Conservation (phyloP, 2,797 vertebrate genomes). For the Enteromius paludinosus region DNA sequence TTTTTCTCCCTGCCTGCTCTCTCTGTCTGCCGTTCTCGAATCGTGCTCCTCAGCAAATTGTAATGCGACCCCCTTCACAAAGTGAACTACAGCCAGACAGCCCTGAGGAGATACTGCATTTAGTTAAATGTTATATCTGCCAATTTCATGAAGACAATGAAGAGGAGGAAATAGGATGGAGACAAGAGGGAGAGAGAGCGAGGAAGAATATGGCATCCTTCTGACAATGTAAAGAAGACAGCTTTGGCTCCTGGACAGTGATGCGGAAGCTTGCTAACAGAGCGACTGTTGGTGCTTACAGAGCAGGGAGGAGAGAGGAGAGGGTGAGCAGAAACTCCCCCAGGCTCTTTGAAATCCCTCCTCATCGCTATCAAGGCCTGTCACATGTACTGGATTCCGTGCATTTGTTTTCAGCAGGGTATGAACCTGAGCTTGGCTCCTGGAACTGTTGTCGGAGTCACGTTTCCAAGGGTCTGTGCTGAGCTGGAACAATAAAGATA, state of each 20-base stretch:
- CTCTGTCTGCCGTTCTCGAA: constrained; percentile 59
- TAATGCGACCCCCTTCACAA: constrained; percentile 78
- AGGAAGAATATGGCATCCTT: constrained; percentile 72
- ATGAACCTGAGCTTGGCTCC: constrained; percentile 35
- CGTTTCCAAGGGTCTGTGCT: constrained; percentile 39
- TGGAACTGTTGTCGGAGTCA: constrained; percentile 34
- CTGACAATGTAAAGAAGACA: constrained; percentile 70
- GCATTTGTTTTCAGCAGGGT: constrained; percentile 58
- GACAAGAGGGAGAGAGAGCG: constrained; percentile 54
- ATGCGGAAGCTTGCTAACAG: constrained; percentile 43
- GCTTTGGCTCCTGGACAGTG: constrained; percentile 53
- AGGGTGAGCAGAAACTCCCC: constrained; percentile 44
- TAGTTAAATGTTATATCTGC: constrained; percentile 85
- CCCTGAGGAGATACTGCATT: constrained; percentile 77
- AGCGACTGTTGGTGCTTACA: constrained; percentile 38
- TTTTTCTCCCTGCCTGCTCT: constrained; percentile 38
- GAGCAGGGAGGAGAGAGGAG: constrained; percentile 42
- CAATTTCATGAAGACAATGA: constrained; percentile 78
- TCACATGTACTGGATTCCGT: constrained; percentile 58
- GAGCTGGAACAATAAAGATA: constrained; percentile 47
- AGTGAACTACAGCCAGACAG: constrained; percentile 69
- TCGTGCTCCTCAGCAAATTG: constrained; percentile 78
- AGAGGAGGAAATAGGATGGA: constrained; percentile 61
- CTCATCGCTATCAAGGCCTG: constrained; percentile 69
- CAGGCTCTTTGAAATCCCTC: constrained; percentile 73